These are phyloP conservation scores for Malurus melanocephalus DNA, from an alignment of 2,113 vertebrate species.

Conservation along the genomic window DNA sequence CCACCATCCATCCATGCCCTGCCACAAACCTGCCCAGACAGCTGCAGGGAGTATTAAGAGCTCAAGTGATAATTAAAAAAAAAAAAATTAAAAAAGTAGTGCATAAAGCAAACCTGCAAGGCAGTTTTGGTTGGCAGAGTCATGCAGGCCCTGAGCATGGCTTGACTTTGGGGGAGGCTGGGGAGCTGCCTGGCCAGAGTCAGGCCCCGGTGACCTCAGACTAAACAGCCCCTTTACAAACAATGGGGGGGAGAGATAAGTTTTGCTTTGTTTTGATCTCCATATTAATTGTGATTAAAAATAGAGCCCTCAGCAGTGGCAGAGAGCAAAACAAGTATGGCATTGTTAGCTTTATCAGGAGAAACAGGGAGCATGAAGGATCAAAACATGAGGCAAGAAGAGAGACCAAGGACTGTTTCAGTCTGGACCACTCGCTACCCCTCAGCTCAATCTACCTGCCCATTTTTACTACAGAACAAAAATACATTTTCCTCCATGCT, in stretches of 20 bases:
- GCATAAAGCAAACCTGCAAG: neutral
- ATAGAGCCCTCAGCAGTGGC: slow-evolving; percentile 1
- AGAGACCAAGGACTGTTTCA: neutral
- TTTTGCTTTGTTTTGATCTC: slow-evolving; percentile 39
- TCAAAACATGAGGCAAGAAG: slow-evolving; percentile 9
- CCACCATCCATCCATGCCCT: neutral
- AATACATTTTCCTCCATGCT: neutral
- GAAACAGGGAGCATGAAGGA: neutral
- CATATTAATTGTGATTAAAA: slow-evolving; percentile 28
- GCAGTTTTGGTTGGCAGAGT: neutral
- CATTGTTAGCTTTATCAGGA: slow-evolving; percentile 53
- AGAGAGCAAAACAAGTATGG: slow-evolving; percentile 30
- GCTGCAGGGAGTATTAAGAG: neutral
- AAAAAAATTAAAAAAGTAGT: neutral
- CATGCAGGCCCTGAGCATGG: neutral
- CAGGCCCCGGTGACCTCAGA: neutral
- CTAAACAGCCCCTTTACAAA: slow-evolving; percentile 25
- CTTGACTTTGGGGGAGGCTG: neutral
- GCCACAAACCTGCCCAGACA: neutral
- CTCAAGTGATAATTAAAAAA: neutral
- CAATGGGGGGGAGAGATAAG: slow-evolving; percentile 19
- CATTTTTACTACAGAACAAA: neutral
- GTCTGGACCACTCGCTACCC: neutral
- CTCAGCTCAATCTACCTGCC: rapidly evolving
- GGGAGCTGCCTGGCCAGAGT: neutral